A percentile compares a stretch with the other conserved stretches of the same genome.
Evolutionary conservation across 2,113 vertebrate genomes (phyloP).

Genomic region (Phyllostomus hastatus): DNA sequence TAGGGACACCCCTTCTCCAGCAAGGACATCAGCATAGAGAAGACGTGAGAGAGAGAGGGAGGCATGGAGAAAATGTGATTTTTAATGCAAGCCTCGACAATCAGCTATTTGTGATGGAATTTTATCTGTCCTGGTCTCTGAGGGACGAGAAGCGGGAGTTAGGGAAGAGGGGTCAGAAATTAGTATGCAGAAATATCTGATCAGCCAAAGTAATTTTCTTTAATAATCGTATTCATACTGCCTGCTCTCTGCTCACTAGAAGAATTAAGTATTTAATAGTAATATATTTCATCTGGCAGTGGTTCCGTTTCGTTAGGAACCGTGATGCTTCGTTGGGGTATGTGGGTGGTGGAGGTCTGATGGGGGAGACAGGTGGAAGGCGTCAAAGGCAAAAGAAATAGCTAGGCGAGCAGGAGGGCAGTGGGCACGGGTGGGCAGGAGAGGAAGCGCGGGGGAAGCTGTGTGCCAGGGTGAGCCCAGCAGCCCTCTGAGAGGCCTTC

Average conservation of each 20-base stretch:
- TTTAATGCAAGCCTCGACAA: conserved; percentile 86
- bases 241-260: conserved; percentile 89
- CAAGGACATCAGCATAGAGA: conserved; percentile 80
- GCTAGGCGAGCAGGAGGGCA: neutral
- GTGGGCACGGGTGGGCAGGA: neutral
- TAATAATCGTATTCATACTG: conserved; percentile 94
- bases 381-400: neutral
- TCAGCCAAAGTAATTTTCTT: conserved; percentile 93
- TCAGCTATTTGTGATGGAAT: conserved; percentile 92
- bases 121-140: conserved; percentile 89
- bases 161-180: conserved; percentile 91
- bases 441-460: neutral
- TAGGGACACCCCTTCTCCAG: conserved; percentile 75
- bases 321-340: conserved; percentile 80
- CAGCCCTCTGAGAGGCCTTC: neutral
- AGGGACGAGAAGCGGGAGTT: conserved; percentile 85
- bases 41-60: conserved; percentile 23
- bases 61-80: conserved; percentile 81
- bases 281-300: conserved; percentile 91
- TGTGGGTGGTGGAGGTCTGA: conserved; percentile 66
- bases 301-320: conserved; percentile 89
- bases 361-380: neutral
- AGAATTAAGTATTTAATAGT: conserved; percentile 94
- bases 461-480: neutral
- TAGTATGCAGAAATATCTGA: conserved; percentile 95